Base-by-base conservation (phyloP, 1,140 invertebrate genomes). In the Zophobas morio region DNA sequence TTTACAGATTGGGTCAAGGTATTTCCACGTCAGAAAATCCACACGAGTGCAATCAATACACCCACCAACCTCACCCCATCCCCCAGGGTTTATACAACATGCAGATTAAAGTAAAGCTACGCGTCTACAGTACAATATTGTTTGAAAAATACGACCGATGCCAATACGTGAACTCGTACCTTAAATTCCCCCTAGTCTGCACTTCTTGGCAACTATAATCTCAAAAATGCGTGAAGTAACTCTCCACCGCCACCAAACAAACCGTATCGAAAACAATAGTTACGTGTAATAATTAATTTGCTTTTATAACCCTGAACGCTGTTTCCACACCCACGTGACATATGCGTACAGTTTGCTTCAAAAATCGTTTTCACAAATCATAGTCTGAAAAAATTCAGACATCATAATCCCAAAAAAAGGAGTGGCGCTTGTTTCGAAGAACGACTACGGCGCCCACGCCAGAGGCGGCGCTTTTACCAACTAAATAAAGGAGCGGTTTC, bases 401-500 rank as follows among this genome's bases (percentile, higher is more conserved):
- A 63, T n/a, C 66, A 78, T 78, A 74, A 53, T 78, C 73, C 77
- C 70, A 39, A 54, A 78, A 78, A 77, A 78, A 78, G 76, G 76
- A 70, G 76, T 56, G 76, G 70, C 76, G 34, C 60, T 35, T 73
- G 72, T 34, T 72, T 73, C 78, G 51, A 75, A 49, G 74, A 79
- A 75, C 78, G 49, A 72, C 70, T 76, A 34, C 60, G 71, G 74
- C 40, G 63, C 78, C 74, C 78, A 75, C 78, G 56, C 66, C 46
- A 51, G 49, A 56, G 53, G 77, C 78, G 78, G 78, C 60, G 49
- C 78, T 79, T 79, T 76, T 72, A 56, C 36, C 47, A 79, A 40
- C 51, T 76, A 72, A 79, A 79, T 76, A 79, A 76, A 79, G 78
- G 78, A 79, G 78, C 74, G 78, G 74, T 76, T 71, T 63, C 53